Percentiles rank a stretch among this genome's conserved stretches.
These are phyloP conservation scores for Eupithecia inturbata DNA, from an alignment of 2,888 invertebrate genomes.

Conservation along the genomic window DNA sequence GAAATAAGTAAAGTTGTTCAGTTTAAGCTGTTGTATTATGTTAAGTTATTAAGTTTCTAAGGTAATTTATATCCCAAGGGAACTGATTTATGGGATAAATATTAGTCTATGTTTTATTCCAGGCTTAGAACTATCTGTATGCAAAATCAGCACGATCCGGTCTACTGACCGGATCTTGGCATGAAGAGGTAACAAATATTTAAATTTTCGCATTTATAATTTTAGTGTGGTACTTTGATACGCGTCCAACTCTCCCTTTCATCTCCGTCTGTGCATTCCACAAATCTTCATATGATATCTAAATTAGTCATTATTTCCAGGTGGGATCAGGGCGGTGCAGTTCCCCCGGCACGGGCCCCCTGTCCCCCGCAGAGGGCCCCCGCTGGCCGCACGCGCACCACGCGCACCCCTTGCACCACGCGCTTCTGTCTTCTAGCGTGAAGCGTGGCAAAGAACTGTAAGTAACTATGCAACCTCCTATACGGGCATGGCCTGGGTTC, in stretches of 20 bases:
- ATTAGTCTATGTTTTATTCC: too few species aligned
- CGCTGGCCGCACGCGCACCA: slow-evolving; percentile 78
- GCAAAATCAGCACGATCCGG: too few species aligned
- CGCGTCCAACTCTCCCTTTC: neutral
- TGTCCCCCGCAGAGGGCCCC: slow-evolving; percentile 78
- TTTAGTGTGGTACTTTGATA: too few species aligned
- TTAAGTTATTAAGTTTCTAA: too few species aligned
- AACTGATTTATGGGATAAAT: too few species aligned
- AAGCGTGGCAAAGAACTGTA: slow-evolving; percentile 81
- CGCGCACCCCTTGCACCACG: slow-evolving; percentile 79
- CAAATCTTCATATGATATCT: neutral
- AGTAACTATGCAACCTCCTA: slow-evolving; percentile 55
- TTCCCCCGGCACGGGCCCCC: slow-evolving; percentile 78
- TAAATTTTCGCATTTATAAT: too few species aligned
- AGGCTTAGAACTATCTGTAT: too few species aligned
- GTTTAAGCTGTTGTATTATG: too few species aligned
- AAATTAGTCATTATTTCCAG: slow-evolving; percentile 48
- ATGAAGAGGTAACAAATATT: too few species aligned
- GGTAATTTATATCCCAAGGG: too few species aligned
- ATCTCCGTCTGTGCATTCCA: neutral
- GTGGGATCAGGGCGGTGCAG: slow-evolving; percentile 79
- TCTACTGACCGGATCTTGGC: too few species aligned
- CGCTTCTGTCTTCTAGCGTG: slow-evolving; percentile 77
- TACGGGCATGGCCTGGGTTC: neutral
- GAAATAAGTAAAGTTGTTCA: too few species aligned